A percentile compares a stretch with the other conserved stretches of the same genome.
Evolutionary conservation across 1,140 invertebrate species (phyloP).

Genomic region (Chironomus tepperi): DNA sequence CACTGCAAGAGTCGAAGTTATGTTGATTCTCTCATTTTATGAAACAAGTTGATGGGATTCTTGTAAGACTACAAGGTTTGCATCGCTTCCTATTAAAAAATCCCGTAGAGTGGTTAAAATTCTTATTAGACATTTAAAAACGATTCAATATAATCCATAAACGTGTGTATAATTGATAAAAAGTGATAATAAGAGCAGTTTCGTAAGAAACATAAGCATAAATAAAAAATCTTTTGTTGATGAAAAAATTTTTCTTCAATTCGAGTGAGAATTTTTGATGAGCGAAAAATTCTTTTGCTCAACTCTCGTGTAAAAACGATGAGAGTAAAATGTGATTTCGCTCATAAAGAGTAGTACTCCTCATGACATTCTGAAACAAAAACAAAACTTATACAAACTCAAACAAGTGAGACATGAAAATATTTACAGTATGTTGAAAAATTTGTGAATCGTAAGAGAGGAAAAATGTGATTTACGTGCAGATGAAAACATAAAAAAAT

Average conservation of each 20-base stretch:
- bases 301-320: background rate
- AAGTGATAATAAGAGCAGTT: background rate
- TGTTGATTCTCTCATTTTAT: background rate
- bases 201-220: background rate
- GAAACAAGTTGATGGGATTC: conserved; percentile 7
- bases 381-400: conserved; percentile 20
- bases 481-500: background rate
- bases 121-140: background rate
- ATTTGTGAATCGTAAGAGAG: background rate
- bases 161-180: background rate
- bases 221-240: conserved; percentile 21
- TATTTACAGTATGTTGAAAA: conserved; percentile 7
- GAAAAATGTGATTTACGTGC: conserved; percentile 24
- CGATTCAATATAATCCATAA: background rate
- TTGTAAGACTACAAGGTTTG: background rate
- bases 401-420: conserved; percentile 10
- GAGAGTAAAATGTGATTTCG: background rate
- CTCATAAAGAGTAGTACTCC: background rate
- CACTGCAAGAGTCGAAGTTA: background rate
- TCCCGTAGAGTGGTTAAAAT: background rate
- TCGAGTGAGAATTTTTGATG: background rate
- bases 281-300: conserved; percentile 20
- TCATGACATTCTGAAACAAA: conserved; percentile 18
- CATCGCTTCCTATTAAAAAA: background rate
- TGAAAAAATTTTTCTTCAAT: conserved; percentile 12